Base-by-base conservation (phyloP, 1,140 invertebrate genomes). In the Ooceraea biroi region DNA sequence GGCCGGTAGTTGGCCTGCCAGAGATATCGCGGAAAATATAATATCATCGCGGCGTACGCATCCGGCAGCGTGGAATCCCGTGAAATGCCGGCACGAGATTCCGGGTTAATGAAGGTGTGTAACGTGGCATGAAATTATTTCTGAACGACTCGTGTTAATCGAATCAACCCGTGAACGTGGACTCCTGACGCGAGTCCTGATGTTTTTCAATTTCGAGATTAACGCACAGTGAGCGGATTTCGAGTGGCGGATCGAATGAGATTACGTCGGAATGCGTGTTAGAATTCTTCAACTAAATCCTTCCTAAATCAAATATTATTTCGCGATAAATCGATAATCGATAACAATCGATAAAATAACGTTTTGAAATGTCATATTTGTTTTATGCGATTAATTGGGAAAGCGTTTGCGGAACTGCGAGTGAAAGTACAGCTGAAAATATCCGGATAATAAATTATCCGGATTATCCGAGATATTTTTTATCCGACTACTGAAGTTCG, bases 101-200 rank as follows among this genome's bases (percentile, higher is more conserved):
- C 17, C 50, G 65, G 41, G 7, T 71, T 80, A 80, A 80, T 57
- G 50, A 80, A 80, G 65, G 11, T 71, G 50, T 71, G 50, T 80
- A 57, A 58, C 65, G 50, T 10, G 22, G 76, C 76, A 80, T 71
- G 50, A 80, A 80, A 80, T 80, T 80, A 80, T 69, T 80, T 71
- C 65, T 69, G 36, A 30, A 36, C 30, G 50, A 71, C 25, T 80
- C 69, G 25, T 71, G 25, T 80, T 80, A 80, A 80, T 80, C 36
- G 52, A 71, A 80, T 69, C 36, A 77, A 77, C 19, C 2, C 30
- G 46, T 46, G 19, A 60, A 50, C 61, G 30, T 14, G 60, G 61
- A 66, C n/a, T n/a, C n/a, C n/a, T n/a, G 30, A 19, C 19, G n/a
- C 10, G n/a, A 14, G 2, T 0, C 14, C 44, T 44, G 30, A 41